phyloP scores from a whole-genome alignment of 2,888 invertebrate species.

The Xylophagus ater region DNA sequence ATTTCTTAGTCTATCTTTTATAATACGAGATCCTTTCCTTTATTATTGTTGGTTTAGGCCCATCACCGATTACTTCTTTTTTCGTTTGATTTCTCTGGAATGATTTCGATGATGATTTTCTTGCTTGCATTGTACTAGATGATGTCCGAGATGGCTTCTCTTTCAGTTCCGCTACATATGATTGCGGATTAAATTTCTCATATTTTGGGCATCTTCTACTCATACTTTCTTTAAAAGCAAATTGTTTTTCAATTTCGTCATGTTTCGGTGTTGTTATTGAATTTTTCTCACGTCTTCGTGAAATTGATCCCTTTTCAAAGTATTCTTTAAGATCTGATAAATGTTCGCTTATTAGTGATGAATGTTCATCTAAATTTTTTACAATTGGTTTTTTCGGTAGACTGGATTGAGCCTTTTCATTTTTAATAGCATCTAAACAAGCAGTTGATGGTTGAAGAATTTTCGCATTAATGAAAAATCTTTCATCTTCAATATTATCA shows the following conservation, averaged over 20 bases:
- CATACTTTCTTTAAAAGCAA: not conserved
- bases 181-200: not conserved
- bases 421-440: constrained; percentile 5
- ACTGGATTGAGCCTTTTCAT: not conserved
- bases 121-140: too few species aligned
- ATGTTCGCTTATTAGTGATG: constrained; percentile 3
- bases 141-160: too few species aligned
- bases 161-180: not conserved
- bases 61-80: constrained; percentile 8
- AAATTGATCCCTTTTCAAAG: constrained; percentile 9
- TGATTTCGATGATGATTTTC: not conserved
- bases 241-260: not conserved
- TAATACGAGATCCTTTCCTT: constrained; percentile 5
- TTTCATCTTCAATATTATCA: constrained; percentile 3
- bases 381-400: not conserved
- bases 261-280: not conserved
- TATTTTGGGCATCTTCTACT: constrained; percentile 1
- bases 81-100: not conserved
- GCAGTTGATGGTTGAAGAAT: constrained; percentile 8
- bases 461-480: constrained; percentile 9
- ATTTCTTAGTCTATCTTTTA: constrained; percentile 6
- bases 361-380: constrained; percentile 7
- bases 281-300: constrained; percentile 1
- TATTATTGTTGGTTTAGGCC: not conserved
- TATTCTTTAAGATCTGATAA: constrained; percentile 13